These are phyloP conservation scores for Anabacerthia variegaticeps DNA, from an alignment of 2,797 vertebrate genomes.

Conservation along the genomic window DNA sequence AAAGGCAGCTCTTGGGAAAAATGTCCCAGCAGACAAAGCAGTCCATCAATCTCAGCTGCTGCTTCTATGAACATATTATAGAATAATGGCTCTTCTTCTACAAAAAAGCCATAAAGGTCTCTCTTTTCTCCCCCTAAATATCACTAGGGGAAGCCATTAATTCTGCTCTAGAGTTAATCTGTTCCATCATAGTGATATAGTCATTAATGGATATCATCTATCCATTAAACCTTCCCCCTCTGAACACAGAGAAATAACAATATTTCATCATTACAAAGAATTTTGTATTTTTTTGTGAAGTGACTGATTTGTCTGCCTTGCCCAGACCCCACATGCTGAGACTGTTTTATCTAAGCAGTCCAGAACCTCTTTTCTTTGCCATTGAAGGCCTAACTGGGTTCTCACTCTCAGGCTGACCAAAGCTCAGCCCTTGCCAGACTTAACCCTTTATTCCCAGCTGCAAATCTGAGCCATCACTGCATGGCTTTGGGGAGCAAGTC, in stretches of 20 bases:
- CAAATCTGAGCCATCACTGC: neutral
- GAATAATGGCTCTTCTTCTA: neutral
- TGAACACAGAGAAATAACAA: neutral
- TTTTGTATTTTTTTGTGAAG: neutral
- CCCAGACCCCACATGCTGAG: neutral
- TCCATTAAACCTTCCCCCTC: slow-evolving; percentile 8
- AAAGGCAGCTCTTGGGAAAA: slow-evolving; percentile 7
- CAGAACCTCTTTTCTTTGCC: neutral
- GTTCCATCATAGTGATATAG: neutral
- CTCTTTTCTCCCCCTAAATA: neutral
- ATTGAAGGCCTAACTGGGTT: neutral
- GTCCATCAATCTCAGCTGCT: slow-evolving; percentile 16
- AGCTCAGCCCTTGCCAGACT: neutral
- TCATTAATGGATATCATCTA: neutral
- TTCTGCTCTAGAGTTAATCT: neutral
- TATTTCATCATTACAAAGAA: neutral
- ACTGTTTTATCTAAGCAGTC: neutral
- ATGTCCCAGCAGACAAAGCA: slow-evolving; percentile 13
- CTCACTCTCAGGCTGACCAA: neutral
- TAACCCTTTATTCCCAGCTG: slow-evolving; percentile 1
- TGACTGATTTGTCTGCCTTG: slow-evolving; percentile 12
- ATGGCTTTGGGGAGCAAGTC: neutral
- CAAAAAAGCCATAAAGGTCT: neutral
- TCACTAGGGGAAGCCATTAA: slow-evolving; percentile 7
- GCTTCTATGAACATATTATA: neutral